Base-by-base conservation (phyloP, 1,140 invertebrate genomes). In the Heliconius eleuchia region DNA sequence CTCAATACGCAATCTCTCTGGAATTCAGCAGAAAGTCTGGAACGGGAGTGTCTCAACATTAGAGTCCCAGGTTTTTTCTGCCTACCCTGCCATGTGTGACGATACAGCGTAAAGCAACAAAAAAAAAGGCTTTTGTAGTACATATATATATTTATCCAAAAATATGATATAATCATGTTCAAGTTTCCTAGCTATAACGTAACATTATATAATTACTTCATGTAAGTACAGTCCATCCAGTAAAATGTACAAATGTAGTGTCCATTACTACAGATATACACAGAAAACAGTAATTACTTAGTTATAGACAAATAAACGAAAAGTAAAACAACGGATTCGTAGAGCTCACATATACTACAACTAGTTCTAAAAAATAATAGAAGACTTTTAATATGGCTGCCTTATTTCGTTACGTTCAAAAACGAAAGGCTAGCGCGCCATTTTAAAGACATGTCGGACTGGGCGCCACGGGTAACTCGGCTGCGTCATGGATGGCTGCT, bases 401-500 rank as follows among this genome's bases (percentile, higher is more conserved):
- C 80, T 80, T 77, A 79, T 83, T 85, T 83, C 85, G 82, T 85
- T 82, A 83, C 83, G 80, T 85, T 85, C 81, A 83, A 85, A 86
- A 88, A 88, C 80, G 87, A 87, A 85, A 88, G 85, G 86, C 85
- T 73, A 80, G 81, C 82, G 85, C 85, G 82, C 84, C 82, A 85
- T 86, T 85, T 82, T 81, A 82, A 85, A 84, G 84, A 88, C 83
- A 84, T 83, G 76, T 85, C 66, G 78, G 80, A 76, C 77, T 78
- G 78, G 75, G 80, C 80, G 83, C 80, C 70, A 77, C 85, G 82
- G 81, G 84, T 82, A 84, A 82, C 84, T 84, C 81, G 86, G 74
- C 77, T 78, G 78, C 82, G 88, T 86, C 85, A 89, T 80, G 88
- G 85, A 83, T 86, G 85, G 88, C 76, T 83, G 87, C 85, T 87